phyloP scores from a whole-genome alignment of 2,888 invertebrate genomes.

The Pinctada fucata region DNA sequence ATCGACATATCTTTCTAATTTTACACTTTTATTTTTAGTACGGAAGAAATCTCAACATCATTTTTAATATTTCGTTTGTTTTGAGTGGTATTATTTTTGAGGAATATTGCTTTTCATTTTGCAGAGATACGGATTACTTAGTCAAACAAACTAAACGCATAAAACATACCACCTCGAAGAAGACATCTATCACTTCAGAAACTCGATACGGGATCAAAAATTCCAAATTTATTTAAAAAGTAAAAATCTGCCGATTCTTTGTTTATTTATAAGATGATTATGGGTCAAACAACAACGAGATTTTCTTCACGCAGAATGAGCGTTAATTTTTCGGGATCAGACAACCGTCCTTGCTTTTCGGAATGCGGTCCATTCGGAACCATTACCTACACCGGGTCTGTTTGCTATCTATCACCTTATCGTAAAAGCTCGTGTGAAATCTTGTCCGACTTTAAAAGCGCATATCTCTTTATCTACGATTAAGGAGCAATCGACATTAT shows the following conservation, averaged over 20 bases:
- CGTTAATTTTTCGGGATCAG: neutral
- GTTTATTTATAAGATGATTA: neutral
- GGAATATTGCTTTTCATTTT: too few species aligned
- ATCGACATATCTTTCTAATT: too few species aligned
- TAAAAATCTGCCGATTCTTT: neutral
- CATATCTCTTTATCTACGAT: conserved; percentile 33
- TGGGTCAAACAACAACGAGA: neutral
- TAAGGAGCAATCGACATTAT: conserved; percentile 37
- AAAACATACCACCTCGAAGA: too few species aligned
- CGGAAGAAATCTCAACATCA: too few species aligned
- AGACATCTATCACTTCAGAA: too few species aligned
- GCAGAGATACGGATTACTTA: too few species aligned
- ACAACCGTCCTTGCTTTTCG: conserved; percentile 3
- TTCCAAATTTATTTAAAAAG: neutral
- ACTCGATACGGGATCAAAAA: too few species aligned
- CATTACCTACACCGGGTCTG: conserved; percentile 11
- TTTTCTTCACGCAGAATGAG: neutral
- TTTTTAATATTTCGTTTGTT: too few species aligned
- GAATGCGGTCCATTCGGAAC: conserved; percentile 20
- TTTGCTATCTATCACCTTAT: conserved; percentile 32
- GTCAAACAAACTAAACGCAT: too few species aligned
- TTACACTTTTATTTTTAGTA: too few species aligned
- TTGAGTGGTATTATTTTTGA: too few species aligned
- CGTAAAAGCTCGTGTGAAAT: conserved; percentile 39
- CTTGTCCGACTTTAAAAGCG: conserved; percentile 37